Evolutionary conservation across 2,888 invertebrate species (phyloP).

Genomic region (Deilephila porcellus): DNA sequence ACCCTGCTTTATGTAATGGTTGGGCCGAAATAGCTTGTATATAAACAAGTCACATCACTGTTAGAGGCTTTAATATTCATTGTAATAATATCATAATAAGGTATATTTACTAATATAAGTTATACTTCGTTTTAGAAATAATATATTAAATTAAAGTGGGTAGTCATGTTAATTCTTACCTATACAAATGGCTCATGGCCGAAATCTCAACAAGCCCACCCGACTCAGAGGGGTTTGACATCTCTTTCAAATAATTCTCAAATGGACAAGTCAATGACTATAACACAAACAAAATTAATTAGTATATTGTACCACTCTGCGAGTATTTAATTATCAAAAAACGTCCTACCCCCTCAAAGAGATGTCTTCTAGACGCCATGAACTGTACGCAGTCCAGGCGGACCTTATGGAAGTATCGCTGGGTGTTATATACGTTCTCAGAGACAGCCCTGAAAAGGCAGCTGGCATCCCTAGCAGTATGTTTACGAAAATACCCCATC

Average conservation of each 20-base stretch:
- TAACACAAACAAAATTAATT: constrained; percentile 65
- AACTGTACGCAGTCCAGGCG: constrained; percentile 90
- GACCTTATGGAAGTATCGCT: constrained; percentile 90
- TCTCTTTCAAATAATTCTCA: constrained; percentile 88
- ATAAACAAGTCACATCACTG: too few relatives aligned
- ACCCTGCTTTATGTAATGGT: too few relatives aligned
- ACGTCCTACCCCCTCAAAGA: constrained; percentile 86
- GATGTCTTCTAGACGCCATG: constrained; percentile 86
- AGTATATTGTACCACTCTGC: constrained; percentile 39
- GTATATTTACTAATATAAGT: neutral
- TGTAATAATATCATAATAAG: neutral
- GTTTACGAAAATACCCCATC: constrained; percentile 93
- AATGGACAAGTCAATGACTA: constrained; percentile 87
- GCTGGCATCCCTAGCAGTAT: constrained; percentile 94
- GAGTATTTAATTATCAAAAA: constrained; percentile 41
- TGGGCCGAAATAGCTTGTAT: too few relatives aligned
- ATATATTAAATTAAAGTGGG: constrained; percentile 34
- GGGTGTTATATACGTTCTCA: constrained; percentile 90
- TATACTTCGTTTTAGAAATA: neutral
- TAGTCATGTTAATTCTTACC: constrained; percentile 76
- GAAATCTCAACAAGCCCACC: constrained; percentile 89
- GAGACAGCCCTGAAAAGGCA: constrained; percentile 95
- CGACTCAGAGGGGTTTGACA: constrained; percentile 88
- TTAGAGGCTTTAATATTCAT: too few relatives aligned
- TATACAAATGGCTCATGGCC: constrained; percentile 88